Evolutionary conservation across 1,140 invertebrate genomes (phyloP), one percentile per base, ranked within the genome.

Genomic region (Xylocopa sonorina): DNA sequence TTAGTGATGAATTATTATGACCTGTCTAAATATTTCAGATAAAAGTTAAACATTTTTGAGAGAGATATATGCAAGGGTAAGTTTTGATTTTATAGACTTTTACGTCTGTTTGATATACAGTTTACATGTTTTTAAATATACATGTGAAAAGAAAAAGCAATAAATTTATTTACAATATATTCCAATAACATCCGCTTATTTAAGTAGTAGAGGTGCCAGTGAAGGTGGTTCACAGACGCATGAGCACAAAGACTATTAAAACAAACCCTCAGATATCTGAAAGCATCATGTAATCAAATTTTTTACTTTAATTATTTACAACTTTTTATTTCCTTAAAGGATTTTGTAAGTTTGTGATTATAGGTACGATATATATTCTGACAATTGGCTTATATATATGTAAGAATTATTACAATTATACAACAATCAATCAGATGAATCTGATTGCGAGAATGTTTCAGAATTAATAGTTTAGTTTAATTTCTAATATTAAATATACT

Each of bases 141-240:
- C 48, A 76, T 83, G 64, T 27, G 63, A 60, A n/a, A 32, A 57
- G 68, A 32, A 50, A 72, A 71, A 72, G 78, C 43, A n/a, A 7
- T 46, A 21, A 34, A 66, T 48, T 60, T 87, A 94, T 93, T 94
- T 92, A 96, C 95, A 82, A 94, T 93, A 84, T 87, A 92, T 93
- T 97, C 96, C 12, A 96, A 91, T 68, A 94, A 93, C 81, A 97
- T 93, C 62, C 92, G 90, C 51, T 94, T 88, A 43, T 94, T 92
- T 51, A 97, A 91, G 86, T 97, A 95, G 88, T 96, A 96, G 1
- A 95, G 88, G 92, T 97, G 97, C 88, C 95, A 95, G 88, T 97
- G 96, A 48, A 96, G 93, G 92, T 97, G 96, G 92, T 97, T 97
- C 0, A 97, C 96, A 41, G 96, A 97, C 53, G 96, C 96, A 90